Percentiles rank a stretch among this genome's conserved stretches.
Conservation (phyloP, 1,140 invertebrate species). For the Sycophila sp. region DNA sequence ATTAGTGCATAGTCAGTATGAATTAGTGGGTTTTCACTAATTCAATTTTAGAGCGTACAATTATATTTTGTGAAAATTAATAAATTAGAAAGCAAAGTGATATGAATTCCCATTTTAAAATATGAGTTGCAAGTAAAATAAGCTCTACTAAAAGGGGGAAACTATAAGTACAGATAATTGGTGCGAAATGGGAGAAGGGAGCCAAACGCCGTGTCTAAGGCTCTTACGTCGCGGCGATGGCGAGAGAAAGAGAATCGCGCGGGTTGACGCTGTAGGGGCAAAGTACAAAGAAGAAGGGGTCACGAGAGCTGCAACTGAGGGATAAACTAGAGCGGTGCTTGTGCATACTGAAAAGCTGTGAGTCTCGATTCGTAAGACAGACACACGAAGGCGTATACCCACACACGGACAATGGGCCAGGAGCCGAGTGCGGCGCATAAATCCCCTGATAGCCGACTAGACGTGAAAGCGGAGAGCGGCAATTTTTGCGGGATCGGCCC, state of each 20-base stretch:
- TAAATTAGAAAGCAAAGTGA: no score
- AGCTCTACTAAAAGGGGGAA: not conserved
- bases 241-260: not conserved
- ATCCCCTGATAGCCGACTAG: conserved; percentile 53
- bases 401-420: not conserved
- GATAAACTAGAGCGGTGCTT: not conserved
- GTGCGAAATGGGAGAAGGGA: not conserved
- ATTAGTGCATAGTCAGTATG: no score
- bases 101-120: no score
- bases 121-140: no score
- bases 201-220: not conserved
- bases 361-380: no score
- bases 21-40: no score
- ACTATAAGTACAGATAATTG: not conserved
- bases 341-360: no score
- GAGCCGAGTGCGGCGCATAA: conserved; percentile 42
- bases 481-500: conserved; percentile 46
- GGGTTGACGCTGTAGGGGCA: not conserved
- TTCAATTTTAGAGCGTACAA: no score
- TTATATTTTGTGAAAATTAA: no score
- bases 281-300: not conserved
- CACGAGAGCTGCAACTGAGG: not conserved
- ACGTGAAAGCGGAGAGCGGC: conserved; percentile 47
- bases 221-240: not conserved
- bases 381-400: not conserved